phyloP scores from a whole-genome alignment of 2,113 vertebrate genomes.

The Myanophis thanlyinensis region DNA sequence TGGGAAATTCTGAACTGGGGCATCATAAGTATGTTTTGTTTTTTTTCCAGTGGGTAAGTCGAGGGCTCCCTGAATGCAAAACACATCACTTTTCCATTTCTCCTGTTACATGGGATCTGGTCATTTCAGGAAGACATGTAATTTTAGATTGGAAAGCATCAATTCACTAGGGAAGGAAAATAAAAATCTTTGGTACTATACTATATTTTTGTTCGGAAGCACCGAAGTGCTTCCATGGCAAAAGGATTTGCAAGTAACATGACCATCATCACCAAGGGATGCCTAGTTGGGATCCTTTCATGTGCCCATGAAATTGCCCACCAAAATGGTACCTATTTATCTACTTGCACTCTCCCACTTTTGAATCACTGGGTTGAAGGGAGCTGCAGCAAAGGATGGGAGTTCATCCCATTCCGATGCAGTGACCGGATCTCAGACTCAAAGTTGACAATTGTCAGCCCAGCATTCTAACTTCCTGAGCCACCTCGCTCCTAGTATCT shows the following conservation, averaged over 20 bases:
- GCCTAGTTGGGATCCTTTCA: neutral
- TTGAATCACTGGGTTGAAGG: neutral
- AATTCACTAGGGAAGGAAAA: neutral
- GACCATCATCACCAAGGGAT: too few species aligned
- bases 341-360: neutral
- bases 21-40: too few species aligned
- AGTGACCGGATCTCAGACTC: neutral
- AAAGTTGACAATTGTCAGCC: neutral
- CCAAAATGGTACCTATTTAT: neutral
- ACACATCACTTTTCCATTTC: neutral
- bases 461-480: neutral
- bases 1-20: too few species aligned
- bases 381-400: neutral
- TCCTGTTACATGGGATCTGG: neutral
- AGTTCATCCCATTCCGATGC: neutral
- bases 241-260: too few species aligned
- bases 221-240: too few species aligned
- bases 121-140: neutral
- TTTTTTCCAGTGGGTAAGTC: too few species aligned
- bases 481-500: neutral
- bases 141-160: neutral
- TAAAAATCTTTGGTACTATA: neutral
- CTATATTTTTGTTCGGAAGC: too few species aligned
- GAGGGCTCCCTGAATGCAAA: neutral
- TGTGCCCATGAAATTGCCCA: neutral